Conservation (phyloP, 2,113 vertebrate genomes). For the Chaenocephalus aceratus region DNA sequence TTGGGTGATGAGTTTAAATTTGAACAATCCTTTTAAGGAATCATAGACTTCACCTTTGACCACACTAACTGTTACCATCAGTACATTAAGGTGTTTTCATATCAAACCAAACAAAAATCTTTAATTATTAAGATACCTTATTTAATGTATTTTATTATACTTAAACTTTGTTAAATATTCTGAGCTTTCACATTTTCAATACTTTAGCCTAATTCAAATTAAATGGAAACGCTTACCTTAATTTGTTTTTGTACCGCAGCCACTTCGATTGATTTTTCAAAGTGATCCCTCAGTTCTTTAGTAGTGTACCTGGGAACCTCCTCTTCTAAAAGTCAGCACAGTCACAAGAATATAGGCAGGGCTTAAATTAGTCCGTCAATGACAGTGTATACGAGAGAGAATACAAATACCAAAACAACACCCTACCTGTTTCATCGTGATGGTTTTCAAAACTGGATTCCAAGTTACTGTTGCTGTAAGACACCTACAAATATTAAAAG, state of each 20-base stretch:
- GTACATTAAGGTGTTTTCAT: background rate
- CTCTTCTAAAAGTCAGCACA: constrained; percentile 79
- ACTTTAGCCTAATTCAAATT: background rate
- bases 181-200: background rate
- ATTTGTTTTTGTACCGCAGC: constrained; percentile 85
- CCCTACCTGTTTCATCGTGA: constrained; percentile 78
- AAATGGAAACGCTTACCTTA: constrained; percentile 85
- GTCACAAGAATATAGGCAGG: constrained; percentile 43
- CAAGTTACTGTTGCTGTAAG: constrained; percentile 61
- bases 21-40: no score
- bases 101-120: constrained; percentile 9
- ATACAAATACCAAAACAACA: constrained; percentile 1
- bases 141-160: background rate
- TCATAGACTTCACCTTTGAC: background rate
- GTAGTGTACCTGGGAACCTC: constrained; percentile 90
- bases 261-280: constrained; percentile 92
- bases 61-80: background rate
- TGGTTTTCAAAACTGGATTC: constrained; percentile 78
- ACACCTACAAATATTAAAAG: constrained; percentile 64
- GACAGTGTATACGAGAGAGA: background rate
- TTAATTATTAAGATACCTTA: background rate
- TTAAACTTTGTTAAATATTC: background rate
- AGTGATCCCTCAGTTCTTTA: constrained; percentile 91
- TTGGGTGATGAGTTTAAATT: no score
- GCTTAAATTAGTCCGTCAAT: background rate